A percentile compares a stretch with the other conserved stretches of the same genome.
phyloP scores from a whole-genome alignment of 2,113 vertebrate genomes.

The Taxidea taxus region DNA sequence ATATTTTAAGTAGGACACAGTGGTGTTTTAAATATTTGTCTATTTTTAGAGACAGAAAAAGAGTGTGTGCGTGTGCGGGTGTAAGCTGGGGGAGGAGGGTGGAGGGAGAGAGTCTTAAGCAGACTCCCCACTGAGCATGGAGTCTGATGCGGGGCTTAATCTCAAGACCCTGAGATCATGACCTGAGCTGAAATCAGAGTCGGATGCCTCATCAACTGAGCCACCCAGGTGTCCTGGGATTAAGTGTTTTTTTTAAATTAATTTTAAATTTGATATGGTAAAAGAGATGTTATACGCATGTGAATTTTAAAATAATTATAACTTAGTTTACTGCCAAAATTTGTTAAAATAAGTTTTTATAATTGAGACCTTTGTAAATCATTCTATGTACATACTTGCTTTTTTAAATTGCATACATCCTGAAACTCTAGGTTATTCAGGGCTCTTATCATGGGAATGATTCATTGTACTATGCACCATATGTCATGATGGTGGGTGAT shows the following conservation, averaged over 20 bases:
- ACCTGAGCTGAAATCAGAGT: not conserved
- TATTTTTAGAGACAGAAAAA: not conserved
- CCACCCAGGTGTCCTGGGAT: not conserved
- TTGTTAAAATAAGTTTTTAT: not conserved
- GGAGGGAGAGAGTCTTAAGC: not conserved
- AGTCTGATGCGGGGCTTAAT: not conserved
- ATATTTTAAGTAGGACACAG: not conserved
- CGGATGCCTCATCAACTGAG: not conserved
- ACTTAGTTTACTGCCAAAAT: not conserved
- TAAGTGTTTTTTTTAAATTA: not conserved
- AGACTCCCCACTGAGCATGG: not conserved
- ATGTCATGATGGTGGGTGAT: fast-evolving
- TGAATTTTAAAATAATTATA: not conserved
- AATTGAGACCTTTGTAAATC: not conserved
- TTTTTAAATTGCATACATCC: not conserved
- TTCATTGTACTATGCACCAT: fast-evolving
- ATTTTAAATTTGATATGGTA: not conserved
- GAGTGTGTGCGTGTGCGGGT: not conserved
- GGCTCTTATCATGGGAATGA: not conserved
- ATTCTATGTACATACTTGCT: not conserved
- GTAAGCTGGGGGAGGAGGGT: not conserved
- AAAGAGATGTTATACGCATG: not conserved
- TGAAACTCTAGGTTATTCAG: not conserved
- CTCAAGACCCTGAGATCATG: not conserved
- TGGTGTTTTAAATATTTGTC: not conserved